These are phyloP conservation scores for Neomonachus schauinslandi DNA, from an alignment of 2,113 vertebrate genomes.

Conservation along the genomic window DNA sequence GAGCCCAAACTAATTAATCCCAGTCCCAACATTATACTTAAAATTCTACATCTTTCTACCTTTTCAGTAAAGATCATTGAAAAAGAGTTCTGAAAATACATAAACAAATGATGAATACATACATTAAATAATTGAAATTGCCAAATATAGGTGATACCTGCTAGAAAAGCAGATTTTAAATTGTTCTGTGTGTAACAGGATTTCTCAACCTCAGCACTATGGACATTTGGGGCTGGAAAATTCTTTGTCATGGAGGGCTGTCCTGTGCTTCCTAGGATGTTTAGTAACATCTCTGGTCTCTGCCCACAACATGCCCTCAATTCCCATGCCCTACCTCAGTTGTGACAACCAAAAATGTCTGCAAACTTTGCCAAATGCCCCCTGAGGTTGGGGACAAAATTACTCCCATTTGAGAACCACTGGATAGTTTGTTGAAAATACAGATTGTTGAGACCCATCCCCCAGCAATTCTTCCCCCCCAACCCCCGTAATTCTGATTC, in stretches of 20 bases:
- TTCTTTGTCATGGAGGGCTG: not conserved
- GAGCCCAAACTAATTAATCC: not conserved
- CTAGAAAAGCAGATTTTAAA: not conserved
- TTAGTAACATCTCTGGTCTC: not conserved
- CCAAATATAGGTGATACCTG: not conserved
- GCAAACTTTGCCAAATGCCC: not conserved
- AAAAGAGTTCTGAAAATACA: conserved; percentile 13
- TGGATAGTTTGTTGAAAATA: not conserved
- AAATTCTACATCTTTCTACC: not conserved
- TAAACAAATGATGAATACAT: not conserved
- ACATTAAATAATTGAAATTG: not conserved
- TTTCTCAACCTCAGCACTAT: not conserved
- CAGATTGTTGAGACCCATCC: not conserved
- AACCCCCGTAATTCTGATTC: not conserved
- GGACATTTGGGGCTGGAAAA: not conserved
- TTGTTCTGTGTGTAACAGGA: not conserved
- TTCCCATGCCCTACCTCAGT: not conserved
- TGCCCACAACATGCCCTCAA: not conserved
- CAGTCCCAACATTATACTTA: not conserved
- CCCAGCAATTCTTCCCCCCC: not conserved
- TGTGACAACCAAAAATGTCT: not conserved
- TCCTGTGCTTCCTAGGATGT: not conserved
- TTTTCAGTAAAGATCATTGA: not conserved
- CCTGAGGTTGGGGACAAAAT: not conserved
- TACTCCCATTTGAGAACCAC: not conserved